These are phyloP conservation scores for Papilio xuthus DNA, from an alignment of 1,140 invertebrate species.

Conservation along the genomic window DNA sequence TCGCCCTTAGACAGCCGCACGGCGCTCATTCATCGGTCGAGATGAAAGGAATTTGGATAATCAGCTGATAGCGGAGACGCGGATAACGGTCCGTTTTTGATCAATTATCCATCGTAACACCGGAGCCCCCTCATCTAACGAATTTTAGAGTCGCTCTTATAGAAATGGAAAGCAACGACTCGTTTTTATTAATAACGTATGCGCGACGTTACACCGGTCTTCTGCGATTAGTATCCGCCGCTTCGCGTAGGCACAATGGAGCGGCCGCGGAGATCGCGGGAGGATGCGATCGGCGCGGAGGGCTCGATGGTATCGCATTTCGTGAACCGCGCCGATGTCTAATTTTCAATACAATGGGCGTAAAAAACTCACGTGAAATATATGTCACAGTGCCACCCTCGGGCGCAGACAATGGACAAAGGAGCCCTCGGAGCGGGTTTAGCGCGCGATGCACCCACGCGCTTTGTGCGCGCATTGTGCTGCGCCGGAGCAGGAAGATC, in stretches of 20 bases:
- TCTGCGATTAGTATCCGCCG: conserved; percentile 43
- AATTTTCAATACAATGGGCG: conserved; percentile 79
- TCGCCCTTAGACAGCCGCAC: conserved; percentile 60
- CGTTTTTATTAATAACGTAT: conserved; percentile 68
- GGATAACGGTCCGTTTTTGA: conserved; percentile 69
- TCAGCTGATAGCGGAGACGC: conserved; percentile 68
- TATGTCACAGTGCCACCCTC: conserved; percentile 80
- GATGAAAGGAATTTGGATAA: conserved; percentile 71
- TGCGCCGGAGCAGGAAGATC: conserved; percentile 69
- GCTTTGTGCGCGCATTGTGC: conserved; percentile 64
- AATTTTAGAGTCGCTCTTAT: conserved; percentile 56
- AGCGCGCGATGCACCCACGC: conserved; percentile 74
- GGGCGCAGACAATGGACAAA: conserved; percentile 77
- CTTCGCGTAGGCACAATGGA: conserved; percentile 59
- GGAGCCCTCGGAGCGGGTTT: conserved; percentile 63
- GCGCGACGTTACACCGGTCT: conserved; percentile 46
- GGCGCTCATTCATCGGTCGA: conserved; percentile 67
- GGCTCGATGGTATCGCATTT: conserved; percentile 73
- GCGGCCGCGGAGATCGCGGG: conserved; percentile 54
- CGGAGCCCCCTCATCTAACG: conserved; percentile 58
- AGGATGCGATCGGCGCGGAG: conserved; percentile 62
- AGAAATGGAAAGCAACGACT: conserved; percentile 76
- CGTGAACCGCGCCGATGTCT: conserved; percentile 74
- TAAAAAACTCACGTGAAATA: conserved; percentile 79
- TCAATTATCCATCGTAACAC: conserved; percentile 65